Percentiles rank a stretch among this genome's conserved stretches.
Evolutionary conservation across 92 coral and sea anemone species (phyloP).

Genomic region (Diadumene lineata): DNA sequence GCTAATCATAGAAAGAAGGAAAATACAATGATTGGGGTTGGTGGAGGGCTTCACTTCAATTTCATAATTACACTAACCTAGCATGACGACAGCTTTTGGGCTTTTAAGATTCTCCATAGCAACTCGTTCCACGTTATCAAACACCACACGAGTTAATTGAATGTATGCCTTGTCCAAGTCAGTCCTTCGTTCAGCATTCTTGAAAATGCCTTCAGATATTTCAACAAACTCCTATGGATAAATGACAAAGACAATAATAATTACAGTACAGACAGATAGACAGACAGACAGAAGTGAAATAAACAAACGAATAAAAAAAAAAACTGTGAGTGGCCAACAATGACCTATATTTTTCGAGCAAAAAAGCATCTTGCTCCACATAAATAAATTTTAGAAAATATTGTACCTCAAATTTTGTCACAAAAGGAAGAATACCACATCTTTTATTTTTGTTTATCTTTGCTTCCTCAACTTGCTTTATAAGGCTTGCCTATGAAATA

Average conservation of each 20-base stretch:
- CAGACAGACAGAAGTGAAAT: background rate
- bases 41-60: too few species aligned
- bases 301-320: background rate
- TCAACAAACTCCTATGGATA: conserved; percentile 81
- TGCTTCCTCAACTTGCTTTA: conserved; percentile 88
- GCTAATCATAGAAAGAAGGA: too few species aligned
- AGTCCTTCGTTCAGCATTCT: conserved; percentile 94
- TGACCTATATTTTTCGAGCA: too few species aligned
- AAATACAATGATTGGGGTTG: too few species aligned
- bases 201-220: conserved; percentile 87
- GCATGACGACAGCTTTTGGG: conserved; percentile 87
- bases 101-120: conserved; percentile 89
- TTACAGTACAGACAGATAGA: background rate
- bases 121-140: conserved; percentile 86
- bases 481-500: conserved; percentile 57
- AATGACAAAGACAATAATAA: background rate
- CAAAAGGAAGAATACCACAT: conserved; percentile 94
- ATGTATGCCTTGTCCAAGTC: conserved; percentile 93
- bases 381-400: background rate
- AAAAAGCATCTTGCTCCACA: background rate
- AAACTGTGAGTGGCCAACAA: background rate
- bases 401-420: conserved; percentile 86
- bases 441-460: conserved; percentile 89
- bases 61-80: too few species aligned
- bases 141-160: conserved; percentile 76